These are phyloP conservation scores for Tenthredo mesomela DNA, from an alignment of 2,888 invertebrate genomes.

Conservation along the genomic window DNA sequence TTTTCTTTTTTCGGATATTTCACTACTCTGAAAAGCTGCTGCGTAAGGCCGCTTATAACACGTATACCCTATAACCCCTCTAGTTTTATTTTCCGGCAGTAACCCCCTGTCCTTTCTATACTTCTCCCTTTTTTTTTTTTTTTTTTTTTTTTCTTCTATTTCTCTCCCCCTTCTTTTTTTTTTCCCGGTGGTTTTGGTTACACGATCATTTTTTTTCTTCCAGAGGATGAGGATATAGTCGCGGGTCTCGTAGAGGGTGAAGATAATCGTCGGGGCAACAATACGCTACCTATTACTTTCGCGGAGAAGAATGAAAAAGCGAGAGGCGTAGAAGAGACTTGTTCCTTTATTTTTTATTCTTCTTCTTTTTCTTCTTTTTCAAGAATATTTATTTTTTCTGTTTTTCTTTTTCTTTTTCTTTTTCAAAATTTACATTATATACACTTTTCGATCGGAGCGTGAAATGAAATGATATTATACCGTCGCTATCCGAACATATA, in stretches of 20 bases:
- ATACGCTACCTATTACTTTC: constrained; percentile 36
- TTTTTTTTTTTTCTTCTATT: neutral
- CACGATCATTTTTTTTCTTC: constrained; percentile 41
- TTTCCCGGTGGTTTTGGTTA: constrained; percentile 34
- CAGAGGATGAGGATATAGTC: constrained; percentile 22
- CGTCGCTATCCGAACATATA: neutral
- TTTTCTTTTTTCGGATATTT: constrained; percentile 59
- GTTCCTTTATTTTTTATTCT: neutral
- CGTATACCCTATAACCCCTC: constrained; percentile 59
- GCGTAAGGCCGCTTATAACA: constrained; percentile 53
- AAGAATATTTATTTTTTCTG: neutral
- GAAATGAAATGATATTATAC: neutral
- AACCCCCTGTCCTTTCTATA: neutral
- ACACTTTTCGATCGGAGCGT: neutral
- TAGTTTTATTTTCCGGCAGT: constrained; percentile 56
- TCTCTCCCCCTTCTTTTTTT: neutral
- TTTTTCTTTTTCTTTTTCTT: neutral
- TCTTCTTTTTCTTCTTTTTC: neutral
- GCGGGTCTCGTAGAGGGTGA: neutral
- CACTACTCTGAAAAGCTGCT: constrained; percentile 31
- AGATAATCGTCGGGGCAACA: constrained; percentile 36
- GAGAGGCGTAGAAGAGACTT: neutral
- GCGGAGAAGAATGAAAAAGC: neutral
- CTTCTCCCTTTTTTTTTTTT: neutral
- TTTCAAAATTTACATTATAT: too few relatives aligned